A percentile compares a stretch with the other conserved stretches of the same genome.
Conservation (phyloP, 2,797 vertebrate species). For the Parotocinclus haroldoi region DNA sequence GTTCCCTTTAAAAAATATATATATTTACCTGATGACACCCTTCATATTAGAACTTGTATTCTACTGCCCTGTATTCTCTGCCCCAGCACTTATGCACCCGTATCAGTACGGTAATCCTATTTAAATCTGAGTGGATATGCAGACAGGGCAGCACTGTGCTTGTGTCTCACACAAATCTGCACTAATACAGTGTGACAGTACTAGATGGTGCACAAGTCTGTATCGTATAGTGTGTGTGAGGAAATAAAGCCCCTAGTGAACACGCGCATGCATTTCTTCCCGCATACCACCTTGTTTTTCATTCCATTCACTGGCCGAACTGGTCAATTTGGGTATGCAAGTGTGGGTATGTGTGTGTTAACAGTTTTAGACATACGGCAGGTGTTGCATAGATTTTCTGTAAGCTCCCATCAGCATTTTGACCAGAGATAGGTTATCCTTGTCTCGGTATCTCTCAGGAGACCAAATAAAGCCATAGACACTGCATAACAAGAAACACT, state of each 20-base stretch:
- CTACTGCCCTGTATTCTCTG: too few species aligned
- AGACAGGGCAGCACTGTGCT: not conserved
- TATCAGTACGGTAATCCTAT: constrained; percentile 11
- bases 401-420: constrained; percentile 56
- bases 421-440: constrained; percentile 13
- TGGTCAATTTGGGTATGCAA: not conserved
- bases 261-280: constrained; percentile 3
- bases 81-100: not conserved
- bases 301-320: not conserved
- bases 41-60: too few species aligned
- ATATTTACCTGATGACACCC: too few species aligned
- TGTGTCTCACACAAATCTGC: constrained; percentile 48
- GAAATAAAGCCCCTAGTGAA: not conserved
- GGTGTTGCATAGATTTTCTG: constrained; percentile 57
- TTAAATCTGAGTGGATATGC: not conserved
- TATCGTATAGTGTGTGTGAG: constrained; percentile 44
- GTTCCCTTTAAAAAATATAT: too few species aligned
- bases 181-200: constrained; percentile 64
- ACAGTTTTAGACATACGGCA: constrained; percentile 56
- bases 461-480: constrained; percentile 20
- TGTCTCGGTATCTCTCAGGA: constrained; percentile 23
- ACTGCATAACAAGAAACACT: constrained; percentile 24
- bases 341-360: constrained; percentile 4
- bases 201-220: constrained; percentile 57
- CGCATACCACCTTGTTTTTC: constrained; percentile 14